These are phyloP conservation scores for Pardalotus punctatus DNA, from an alignment of 2,113 vertebrate genomes.

Conservation along the genomic window DNA sequence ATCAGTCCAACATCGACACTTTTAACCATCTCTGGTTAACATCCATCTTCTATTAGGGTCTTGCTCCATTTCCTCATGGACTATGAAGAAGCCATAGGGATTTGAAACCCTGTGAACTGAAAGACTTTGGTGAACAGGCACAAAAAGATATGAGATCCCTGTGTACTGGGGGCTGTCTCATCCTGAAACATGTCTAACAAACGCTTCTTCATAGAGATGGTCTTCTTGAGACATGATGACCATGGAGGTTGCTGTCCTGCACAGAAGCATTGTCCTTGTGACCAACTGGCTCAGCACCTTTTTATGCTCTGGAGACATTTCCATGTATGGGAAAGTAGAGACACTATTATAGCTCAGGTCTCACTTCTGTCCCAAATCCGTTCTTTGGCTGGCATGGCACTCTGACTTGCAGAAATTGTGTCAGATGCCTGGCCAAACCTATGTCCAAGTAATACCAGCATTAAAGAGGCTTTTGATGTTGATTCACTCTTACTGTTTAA, in stretches of 20 bases:
- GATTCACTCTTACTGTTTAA: background rate
- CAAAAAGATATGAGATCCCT: background rate
- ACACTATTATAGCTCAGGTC: fast-evolving
- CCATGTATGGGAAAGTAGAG: background rate
- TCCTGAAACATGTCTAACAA: background rate
- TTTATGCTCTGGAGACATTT: background rate
- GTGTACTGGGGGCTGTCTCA: background rate
- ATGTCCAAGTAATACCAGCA: fast-evolving
- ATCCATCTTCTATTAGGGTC: background rate
- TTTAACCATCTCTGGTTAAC: background rate
- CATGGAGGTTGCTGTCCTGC: background rate
- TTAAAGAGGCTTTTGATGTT: background rate
- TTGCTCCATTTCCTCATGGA: background rate
- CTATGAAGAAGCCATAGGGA: background rate
- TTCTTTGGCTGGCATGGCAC: background rate
- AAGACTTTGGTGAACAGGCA: background rate
- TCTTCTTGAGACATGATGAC: background rate
- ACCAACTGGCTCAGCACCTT: background rate
- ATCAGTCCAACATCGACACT: background rate
- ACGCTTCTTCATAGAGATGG: background rate
- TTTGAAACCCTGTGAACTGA: background rate
- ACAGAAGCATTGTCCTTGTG: background rate
- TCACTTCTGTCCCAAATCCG: background rate
- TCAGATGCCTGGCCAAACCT: background rate
- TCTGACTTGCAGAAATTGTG: background rate